phyloP scores from a whole-genome alignment of 2,113 vertebrate genomes.

The Trachemys scripta region DNA sequence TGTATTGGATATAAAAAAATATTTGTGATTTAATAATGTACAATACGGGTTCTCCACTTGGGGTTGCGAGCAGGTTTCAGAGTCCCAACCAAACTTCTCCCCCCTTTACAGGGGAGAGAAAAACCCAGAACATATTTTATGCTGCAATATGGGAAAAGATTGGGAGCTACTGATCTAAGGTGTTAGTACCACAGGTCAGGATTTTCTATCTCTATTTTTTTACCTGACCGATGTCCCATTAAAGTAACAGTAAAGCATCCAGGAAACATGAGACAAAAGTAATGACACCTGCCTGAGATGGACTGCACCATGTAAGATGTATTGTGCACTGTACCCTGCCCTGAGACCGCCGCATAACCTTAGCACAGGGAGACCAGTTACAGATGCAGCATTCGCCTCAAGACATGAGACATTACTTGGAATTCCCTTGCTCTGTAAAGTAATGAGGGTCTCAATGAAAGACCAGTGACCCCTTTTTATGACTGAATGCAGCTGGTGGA shows the following conservation, averaged over 20 bases:
- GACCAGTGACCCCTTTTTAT: neutral
- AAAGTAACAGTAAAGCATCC: neutral
- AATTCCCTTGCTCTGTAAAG: neutral
- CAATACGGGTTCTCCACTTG: neutral
- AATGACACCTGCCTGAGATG: neutral
- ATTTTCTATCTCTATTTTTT: neutral
- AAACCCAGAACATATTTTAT: neutral
- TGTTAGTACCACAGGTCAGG: neutral
- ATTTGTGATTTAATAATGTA: neutral
- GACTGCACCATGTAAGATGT: neutral
- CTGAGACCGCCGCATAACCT: neutral
- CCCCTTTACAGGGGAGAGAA: slow-evolving; percentile 2
- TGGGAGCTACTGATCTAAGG: neutral
- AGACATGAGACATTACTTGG: neutral
- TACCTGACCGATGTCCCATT: neutral
- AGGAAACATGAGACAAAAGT: neutral
- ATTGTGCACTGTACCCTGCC: neutral
- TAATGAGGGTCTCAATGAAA: neutral
- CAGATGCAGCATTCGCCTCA: accelerated
- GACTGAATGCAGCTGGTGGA: neutral
- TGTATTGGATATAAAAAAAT: neutral
- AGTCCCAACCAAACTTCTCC: slow-evolving; percentile 3
- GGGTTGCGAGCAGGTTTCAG: neutral
- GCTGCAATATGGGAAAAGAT: neutral
- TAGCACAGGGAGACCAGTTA: neutral